Evolutionary conservation across 2,113 vertebrate genomes (phyloP).

Genomic region (Galbula dea): DNA sequence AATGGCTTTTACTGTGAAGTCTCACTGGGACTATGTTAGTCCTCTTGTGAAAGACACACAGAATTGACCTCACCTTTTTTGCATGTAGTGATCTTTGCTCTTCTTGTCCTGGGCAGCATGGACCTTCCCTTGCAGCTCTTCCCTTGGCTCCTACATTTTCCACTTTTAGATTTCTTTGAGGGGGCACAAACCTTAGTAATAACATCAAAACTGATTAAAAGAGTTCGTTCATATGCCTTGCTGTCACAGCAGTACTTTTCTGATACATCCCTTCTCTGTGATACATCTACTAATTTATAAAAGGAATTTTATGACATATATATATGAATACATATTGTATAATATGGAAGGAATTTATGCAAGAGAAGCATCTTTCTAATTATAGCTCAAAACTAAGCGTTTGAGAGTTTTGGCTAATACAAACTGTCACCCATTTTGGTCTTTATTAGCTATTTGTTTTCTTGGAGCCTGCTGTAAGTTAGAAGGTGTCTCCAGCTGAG

Average conservation of each 20-base stretch:
- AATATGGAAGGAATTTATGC: background rate
- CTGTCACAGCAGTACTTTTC: background rate
- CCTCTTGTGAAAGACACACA: background rate
- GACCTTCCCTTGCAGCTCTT: background rate
- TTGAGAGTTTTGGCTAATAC: background rate
- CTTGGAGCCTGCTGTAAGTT: background rate
- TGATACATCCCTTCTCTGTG: background rate
- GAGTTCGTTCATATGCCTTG: background rate
- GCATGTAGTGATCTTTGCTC: background rate
- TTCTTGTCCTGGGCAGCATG: background rate
- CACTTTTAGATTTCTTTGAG: background rate
- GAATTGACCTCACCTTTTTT: background rate
- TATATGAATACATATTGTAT: background rate
- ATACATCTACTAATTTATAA: background rate
- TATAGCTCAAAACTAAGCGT: background rate
- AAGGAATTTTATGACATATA: background rate
- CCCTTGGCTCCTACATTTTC: background rate
- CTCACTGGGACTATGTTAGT: background rate
- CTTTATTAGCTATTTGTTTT: background rate
- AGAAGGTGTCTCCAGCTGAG: background rate
- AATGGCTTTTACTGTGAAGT: background rate
- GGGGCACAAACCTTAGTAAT: background rate
- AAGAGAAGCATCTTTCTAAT: background rate
- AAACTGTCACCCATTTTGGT: background rate
- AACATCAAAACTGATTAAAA: background rate